These are phyloP conservation scores for Probaryconus sp. DNA, from an alignment of 1,140 invertebrate genomes.

Conservation along the genomic window DNA sequence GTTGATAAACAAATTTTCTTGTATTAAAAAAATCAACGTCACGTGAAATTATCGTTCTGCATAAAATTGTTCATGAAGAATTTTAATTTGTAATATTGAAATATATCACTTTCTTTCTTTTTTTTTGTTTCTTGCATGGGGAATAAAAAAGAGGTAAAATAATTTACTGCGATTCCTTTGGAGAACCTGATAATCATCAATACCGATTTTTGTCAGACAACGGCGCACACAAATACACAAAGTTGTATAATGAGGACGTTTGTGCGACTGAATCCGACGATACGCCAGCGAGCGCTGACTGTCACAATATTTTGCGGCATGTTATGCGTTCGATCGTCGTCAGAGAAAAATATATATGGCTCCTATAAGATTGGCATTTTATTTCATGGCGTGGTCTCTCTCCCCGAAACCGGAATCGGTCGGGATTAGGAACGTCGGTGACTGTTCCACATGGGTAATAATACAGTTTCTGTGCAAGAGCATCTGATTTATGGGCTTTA, in stretches of 20 bases:
- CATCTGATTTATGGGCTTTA: constrained; percentile 50
- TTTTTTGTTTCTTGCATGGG: too few species aligned
- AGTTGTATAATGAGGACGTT: constrained; percentile 66
- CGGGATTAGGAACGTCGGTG: constrained; percentile 54
- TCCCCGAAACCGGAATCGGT: constrained; percentile 61
- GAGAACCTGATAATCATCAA: too few species aligned
- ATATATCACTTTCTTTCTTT: too few species aligned
- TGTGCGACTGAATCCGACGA: constrained; percentile 54
- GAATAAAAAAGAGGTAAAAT: too few species aligned
- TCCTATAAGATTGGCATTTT: constrained; percentile 70
- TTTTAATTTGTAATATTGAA: too few species aligned
- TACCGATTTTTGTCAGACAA: too few species aligned
- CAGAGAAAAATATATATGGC: constrained; percentile 61
- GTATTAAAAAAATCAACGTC: too few species aligned
- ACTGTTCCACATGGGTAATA: constrained; percentile 60
- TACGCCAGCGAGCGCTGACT: constrained; percentile 61
- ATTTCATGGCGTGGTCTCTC: constrained; percentile 62
- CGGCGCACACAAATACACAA: constrained; percentile 56
- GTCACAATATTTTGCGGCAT: constrained; percentile 65
- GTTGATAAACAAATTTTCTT: too few species aligned
- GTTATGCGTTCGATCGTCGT: constrained; percentile 61
- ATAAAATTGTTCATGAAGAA: too few species aligned
- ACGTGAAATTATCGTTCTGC: too few species aligned
- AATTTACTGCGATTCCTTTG: too few species aligned
- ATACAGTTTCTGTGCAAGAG: constrained; percentile 51